Base-by-base conservation (phyloP, 2,113 vertebrate species). In the Nesogale talazaci region DNA sequence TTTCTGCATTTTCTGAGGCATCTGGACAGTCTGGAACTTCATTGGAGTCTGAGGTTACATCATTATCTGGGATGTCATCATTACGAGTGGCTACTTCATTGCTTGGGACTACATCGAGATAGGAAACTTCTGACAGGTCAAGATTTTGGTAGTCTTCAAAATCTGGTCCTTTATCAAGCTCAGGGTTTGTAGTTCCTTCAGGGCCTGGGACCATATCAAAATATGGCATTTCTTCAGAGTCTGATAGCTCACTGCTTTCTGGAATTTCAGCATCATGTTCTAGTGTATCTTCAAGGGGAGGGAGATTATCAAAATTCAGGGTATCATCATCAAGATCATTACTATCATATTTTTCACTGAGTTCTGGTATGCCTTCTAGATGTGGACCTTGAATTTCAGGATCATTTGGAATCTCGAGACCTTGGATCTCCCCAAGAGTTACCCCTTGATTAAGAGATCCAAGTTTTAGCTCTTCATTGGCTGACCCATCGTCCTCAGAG, bases 251-350 rank as follows among this genome's bases (percentile, higher is more conserved):
- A 88, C 22, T 88, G 59, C 95, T 59, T 76, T 92, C 83, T 93
- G 83, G 80, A 88, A 89, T 88, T 91, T 93, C 83, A 89, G 75
- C 46, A 92, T 89, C 86, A 52, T 1, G 29, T 65, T 84, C 89
- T 92, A 94, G 22, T 91, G 92, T 96, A 94, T 92, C 67, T 83
- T 93, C 94, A 87, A 95, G 69, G 61, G 61, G n/a, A 89, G 81
- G 92, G 77, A 96, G 38, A 87, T 78, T 40, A 93, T 94, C 92
- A 94, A 92, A 94, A 93, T 93, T 92, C 46, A 95, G 25, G n/a
- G 8, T 80, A 65, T 83, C 42, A 25, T 94, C 74, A 86, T 90
- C 38, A 61, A 20, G 17, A 61, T 61, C 59, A 61, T 61, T 23
- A 61, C 59, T 19, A 61, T 61, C 59, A 61, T 61, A 16, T 38